Percentiles rank a stretch among this genome's conserved stretches.
phyloP scores from a whole-genome alignment of 2,888 invertebrate genomes.

The Acleris holmiana region DNA sequence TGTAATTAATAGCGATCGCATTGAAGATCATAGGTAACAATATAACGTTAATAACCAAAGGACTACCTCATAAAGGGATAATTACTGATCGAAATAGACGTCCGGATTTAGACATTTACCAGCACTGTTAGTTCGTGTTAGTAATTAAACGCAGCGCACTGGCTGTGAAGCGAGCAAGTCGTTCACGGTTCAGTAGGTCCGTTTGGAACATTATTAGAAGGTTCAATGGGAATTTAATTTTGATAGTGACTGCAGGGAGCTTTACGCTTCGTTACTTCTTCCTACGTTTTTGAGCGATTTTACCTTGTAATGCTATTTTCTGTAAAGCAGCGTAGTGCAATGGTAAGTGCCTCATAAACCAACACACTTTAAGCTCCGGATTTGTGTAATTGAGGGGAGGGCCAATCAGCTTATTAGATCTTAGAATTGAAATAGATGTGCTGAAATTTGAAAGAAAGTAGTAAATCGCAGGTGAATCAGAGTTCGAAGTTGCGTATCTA shows the following conservation, averaged over 20 bases:
- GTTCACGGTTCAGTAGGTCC: constrained; percentile 55
- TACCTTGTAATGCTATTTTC: constrained; percentile 19
- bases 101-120: not conserved
- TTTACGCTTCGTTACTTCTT: constrained; percentile 35
- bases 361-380: not conserved
- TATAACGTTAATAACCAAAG: too few species aligned
- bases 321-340: not conserved
- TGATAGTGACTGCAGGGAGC: constrained; percentile 41
- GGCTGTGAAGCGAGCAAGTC: constrained; percentile 55
- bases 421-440: too few species aligned
- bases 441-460: too few species aligned
- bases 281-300: constrained; percentile 34
- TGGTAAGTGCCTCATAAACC: not conserved
- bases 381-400: too few species aligned
- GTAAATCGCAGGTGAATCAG: too few species aligned
- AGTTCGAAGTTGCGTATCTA: too few species aligned
- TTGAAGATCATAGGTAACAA: too few species aligned
- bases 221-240: constrained; percentile 56
- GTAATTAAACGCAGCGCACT: constrained; percentile 37
- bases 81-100: too few species aligned
- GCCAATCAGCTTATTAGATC: too few species aligned
- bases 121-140: not conserved
- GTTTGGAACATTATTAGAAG: constrained; percentile 55
- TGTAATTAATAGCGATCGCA: too few species aligned
- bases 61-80: too few species aligned